Conservation (phyloP, 2,888 invertebrate genomes). For the Eueremaeus valkanovi region DNA sequence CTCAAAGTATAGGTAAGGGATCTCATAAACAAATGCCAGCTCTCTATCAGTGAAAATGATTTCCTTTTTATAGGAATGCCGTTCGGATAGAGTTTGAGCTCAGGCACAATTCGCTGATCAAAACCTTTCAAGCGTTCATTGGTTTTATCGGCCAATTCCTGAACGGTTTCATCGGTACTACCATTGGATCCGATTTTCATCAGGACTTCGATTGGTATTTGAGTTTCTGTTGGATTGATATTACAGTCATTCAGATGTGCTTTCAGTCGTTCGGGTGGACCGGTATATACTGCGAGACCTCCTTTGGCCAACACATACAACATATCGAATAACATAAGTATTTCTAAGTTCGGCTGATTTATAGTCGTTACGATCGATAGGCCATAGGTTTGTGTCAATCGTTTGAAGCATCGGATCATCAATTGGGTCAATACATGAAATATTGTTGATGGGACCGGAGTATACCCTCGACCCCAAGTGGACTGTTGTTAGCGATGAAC, state of each 20-base stretch:
- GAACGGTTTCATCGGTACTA: neutral
- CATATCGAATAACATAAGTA: neutral
- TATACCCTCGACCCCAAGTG: too few relatives aligned
- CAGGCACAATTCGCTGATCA: neutral
- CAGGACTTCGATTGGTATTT: neutral
- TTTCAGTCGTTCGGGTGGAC: neutral
- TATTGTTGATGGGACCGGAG: too few relatives aligned
- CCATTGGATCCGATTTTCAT: neutral
- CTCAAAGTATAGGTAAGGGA: neutral
- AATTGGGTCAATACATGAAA: neutral
- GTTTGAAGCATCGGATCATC: neutral
- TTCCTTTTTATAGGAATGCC: neutral
- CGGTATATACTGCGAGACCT: neutral
- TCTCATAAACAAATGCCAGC: neutral
- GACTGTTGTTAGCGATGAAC: too few relatives aligned
- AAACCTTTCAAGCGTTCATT: neutral
- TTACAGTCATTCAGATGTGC: neutral
- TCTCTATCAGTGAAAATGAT: neutral
- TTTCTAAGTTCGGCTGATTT: conserved; percentile 2
- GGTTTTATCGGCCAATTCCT: neutral
- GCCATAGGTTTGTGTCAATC: neutral
- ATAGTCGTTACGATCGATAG: neutral
- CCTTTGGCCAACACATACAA: neutral
- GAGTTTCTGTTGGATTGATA: neutral
- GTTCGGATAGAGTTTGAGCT: neutral